Evolutionary conservation across 2,797 vertebrate genomes (phyloP).

Genomic region (Botia kubotai): DNA sequence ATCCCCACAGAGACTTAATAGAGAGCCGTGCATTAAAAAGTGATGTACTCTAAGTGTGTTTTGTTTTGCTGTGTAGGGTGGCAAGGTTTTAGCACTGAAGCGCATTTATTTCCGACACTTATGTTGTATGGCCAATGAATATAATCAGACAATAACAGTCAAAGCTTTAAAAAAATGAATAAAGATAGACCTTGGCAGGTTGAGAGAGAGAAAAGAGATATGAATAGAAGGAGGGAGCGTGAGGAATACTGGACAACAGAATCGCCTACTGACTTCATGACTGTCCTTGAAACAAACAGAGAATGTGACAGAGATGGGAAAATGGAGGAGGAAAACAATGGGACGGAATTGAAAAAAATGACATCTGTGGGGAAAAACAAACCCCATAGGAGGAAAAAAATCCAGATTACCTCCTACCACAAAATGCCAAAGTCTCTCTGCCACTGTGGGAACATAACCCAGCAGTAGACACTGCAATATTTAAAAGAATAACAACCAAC

Average conservation of each 20-base stretch:
- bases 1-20: constrained; percentile 10
- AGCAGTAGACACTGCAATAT: background rate
- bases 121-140: constrained; percentile 38
- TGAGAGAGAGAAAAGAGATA: background rate
- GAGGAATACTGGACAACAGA: background rate
- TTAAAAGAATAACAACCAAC: background rate
- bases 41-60: background rate
- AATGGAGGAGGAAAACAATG: constrained; percentile 25
- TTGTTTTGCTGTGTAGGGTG: constrained; percentile 15
- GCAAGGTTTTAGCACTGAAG: background rate
- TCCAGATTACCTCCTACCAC: background rate
- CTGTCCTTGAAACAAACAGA: constrained; percentile 47
- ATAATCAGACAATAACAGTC: constrained; percentile 36
- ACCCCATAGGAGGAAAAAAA: background rate
- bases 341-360: constrained; percentile 8
- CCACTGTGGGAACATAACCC: background rate
- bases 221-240: background rate
- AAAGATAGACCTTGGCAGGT: constrained; percentile 49
- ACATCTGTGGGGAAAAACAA: background rate
- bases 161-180: constrained; percentile 44
- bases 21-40: background rate
- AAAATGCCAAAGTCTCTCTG: background rate
- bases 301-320: constrained; percentile 2
- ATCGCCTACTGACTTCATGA: constrained; percentile 21
- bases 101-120: constrained; percentile 4